Percentiles rank a stretch among this genome's conserved stretches.
Conservation (phyloP, 1,140 invertebrate genomes). For the Sarcophaga bullata region DNA sequence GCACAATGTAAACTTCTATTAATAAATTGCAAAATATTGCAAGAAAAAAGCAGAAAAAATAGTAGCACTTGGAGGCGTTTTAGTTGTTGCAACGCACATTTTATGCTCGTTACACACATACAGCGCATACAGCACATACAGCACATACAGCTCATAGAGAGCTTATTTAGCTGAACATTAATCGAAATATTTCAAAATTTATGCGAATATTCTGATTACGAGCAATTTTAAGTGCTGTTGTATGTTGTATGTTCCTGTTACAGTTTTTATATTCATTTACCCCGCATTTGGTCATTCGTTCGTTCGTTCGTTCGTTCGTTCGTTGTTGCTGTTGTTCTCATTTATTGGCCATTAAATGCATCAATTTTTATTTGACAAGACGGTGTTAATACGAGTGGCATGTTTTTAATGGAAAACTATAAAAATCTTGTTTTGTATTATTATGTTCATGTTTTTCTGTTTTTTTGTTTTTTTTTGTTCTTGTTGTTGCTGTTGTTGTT, state of each 20-base stretch:
- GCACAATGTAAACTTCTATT: not conserved
- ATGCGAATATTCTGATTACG: not conserved
- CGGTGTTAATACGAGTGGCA: slow-evolving; percentile 18
- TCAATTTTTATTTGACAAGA: slow-evolving; percentile 41
- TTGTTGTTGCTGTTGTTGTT: too few relatives aligned
- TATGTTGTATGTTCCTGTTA: not conserved
- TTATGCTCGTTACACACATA: slow-evolving; percentile 29
- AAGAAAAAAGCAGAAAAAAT: not conserved
- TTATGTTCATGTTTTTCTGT: too few relatives aligned
- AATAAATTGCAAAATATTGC: not conserved
- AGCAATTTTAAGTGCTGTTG: not conserved
- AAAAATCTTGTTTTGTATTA: not conserved
- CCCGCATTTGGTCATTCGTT: too few relatives aligned
- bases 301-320: not conserved
- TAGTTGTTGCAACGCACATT: slow-evolving; percentile 38
- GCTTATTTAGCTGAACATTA: not conserved
- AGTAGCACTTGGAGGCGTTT: slow-evolving; percentile 36
- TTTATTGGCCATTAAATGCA: slow-evolving; percentile 18
- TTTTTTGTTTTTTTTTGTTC: too few relatives aligned
- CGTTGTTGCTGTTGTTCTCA: not conserved
- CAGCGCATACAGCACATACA: not conserved
- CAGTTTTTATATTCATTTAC: not conserved
- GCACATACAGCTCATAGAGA: not conserved
- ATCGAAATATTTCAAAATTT: not conserved
- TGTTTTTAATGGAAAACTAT: slow-evolving; percentile 28